Base-by-base conservation (phyloP, 1,140 invertebrate genomes). In the Drosophila ohnishii region DNA sequence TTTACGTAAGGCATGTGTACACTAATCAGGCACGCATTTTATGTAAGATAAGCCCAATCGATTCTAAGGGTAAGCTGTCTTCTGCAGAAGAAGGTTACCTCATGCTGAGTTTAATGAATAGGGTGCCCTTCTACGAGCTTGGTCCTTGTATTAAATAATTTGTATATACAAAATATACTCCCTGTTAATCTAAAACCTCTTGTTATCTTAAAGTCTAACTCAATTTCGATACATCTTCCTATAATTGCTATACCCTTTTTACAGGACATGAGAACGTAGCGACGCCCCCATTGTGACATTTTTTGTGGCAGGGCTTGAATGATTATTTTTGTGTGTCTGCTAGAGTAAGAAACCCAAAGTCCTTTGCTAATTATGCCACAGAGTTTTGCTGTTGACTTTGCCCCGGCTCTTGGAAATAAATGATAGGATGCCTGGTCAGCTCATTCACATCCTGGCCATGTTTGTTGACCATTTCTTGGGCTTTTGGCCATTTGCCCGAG, bases 361-460 rank as follows among this genome's bases (percentile, higher is more conserved):
- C 63, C 58, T 60, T 71, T 62, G 75, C 83, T 87, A 86, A 86
- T 86, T 86, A 86, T 82, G 67, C 67, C 79, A 57, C 66, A 82
- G 77, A 65, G 75, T 79, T 73, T 77, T 70, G 64, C 65, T 53
- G 64, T 50, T 82, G 67, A 62, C 34, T 82, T 51, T 40, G 34
- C 48, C 57, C 48, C 57, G 48, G 48, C 50, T 40, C 48, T 47
- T 50, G 35, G 55, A 76, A 77, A 77, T 77, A 77, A 77, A 77
- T 77, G 75, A 77, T 77, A 65, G 72, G 51, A 70, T 71, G 67
- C 65, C 70, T 72, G 69, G 67, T 55, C 37, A 47, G 28, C 62
- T 69, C 63, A 57, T 74, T 48, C 70, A 55, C 63, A 55, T 70
- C 39, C 58, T 50, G 30, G 30, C 48, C 78, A 62, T 65, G 44